Percentiles rank a stretch among this genome's conserved stretches.
Conservation (phyloP, 2,888 invertebrate genomes). For the Abrostola triplasia region DNA sequence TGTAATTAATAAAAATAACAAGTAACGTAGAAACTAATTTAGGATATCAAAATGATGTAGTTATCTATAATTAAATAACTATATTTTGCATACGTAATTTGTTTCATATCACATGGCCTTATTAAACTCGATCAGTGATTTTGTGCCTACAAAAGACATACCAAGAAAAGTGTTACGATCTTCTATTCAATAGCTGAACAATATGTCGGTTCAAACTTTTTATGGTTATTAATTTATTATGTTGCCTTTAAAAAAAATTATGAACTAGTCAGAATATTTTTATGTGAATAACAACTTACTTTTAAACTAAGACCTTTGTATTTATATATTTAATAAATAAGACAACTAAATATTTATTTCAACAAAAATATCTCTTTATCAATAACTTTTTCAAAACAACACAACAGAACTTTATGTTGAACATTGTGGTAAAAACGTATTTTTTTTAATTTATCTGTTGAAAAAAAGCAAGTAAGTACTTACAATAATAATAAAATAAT, state of each 20-base stretch:
- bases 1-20: slow-evolving; percentile 62
- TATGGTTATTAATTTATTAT: slow-evolving; percentile 6
- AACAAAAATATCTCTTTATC: background rate
- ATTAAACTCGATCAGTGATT: slow-evolving; percentile 24
- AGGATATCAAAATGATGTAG: slow-evolving; percentile 49
- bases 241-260: background rate
- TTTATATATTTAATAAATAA: background rate
- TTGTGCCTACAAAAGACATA: slow-evolving; percentile 50
- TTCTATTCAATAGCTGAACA: slow-evolving; percentile 9
- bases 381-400: background rate
- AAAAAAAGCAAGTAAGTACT: slow-evolving; percentile 34
- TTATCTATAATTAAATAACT: slow-evolving; percentile 29
- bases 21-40: slow-evolving; percentile 63
- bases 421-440: background rate
- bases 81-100: slow-evolving; percentile 54
- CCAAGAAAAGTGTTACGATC: slow-evolving; percentile 14
- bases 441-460: slow-evolving; percentile 8
- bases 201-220: slow-evolving; percentile 26
- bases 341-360: background rate
- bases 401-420: background rate
- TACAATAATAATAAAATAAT: slow-evolving; percentile 40
- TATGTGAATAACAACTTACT: slow-evolving; percentile 15
- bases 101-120: slow-evolving; percentile 28
- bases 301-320: slow-evolving; percentile 33
- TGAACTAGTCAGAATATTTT: slow-evolving; percentile 1